Conservation (phyloP, 35 echinoderm and acorn worm species). For the Apostichopus japonicus region DNA sequence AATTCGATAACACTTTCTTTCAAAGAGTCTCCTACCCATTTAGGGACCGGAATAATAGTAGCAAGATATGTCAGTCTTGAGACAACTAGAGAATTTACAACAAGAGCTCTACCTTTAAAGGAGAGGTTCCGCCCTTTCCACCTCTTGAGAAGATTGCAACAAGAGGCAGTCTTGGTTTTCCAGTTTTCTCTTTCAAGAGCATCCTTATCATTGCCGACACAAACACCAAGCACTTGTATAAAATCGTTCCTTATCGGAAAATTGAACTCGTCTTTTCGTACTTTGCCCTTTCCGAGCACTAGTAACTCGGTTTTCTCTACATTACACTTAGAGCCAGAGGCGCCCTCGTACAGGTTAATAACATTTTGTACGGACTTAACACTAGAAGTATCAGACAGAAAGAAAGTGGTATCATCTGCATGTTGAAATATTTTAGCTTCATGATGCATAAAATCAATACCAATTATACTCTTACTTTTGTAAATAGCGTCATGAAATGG, state of each 20-base stretch:
- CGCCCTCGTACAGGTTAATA: background rate
- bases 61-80: constrained; percentile 10
- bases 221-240: constrained; percentile 9
- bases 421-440: constrained; percentile 54
- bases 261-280: background rate
- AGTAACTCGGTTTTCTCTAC: constrained; percentile 32
- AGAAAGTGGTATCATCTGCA: constrained; percentile 58
- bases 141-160: background rate
- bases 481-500: constrained; percentile 3
- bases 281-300: background rate
- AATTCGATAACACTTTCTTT: background rate
- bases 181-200: constrained; percentile 4
- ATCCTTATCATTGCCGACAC: background rate
- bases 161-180: background rate
- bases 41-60: background rate
- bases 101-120: constrained; percentile 19
- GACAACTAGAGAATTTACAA: constrained; percentile 1
- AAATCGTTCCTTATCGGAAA: background rate
- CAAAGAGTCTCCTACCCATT: background rate
- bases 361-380: background rate
- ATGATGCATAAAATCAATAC: constrained; percentile 11
- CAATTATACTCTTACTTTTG: background rate
- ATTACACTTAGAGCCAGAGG: constrained; percentile 43
- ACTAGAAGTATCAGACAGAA: background rate
- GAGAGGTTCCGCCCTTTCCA: constrained; percentile 1